phyloP scores from a whole-genome alignment of 1,140 invertebrate species.

The Cotesia typhae region DNA sequence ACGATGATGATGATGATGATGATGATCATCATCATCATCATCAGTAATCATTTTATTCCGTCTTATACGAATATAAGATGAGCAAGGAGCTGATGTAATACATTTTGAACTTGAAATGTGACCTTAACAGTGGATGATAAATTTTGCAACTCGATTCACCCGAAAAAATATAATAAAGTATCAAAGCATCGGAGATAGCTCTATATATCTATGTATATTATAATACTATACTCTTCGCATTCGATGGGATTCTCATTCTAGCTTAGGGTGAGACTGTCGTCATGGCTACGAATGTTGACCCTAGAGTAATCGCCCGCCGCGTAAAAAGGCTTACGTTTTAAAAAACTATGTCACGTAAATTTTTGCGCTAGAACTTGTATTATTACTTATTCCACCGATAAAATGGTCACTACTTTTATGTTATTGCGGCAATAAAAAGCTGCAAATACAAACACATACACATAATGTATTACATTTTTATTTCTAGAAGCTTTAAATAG shows the following conservation, averaged over 20 bases:
- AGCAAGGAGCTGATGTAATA: background rate
- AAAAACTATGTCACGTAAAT: slow-evolving; percentile 54
- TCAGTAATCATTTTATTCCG: no score
- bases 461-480: no score
- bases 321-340: slow-evolving; percentile 43
- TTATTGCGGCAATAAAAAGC: background rate
- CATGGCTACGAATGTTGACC: slow-evolving; percentile 60
- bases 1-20: no score
- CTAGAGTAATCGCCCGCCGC: slow-evolving; percentile 33
- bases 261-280: slow-evolving; percentile 37
- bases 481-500: background rate
- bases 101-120: slow-evolving; percentile 29
- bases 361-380: slow-evolving; percentile 37
- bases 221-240: background rate
- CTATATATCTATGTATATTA: no score
- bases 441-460: background rate
- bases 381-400: background rate
- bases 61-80: no score
- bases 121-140: slow-evolving; percentile 40
- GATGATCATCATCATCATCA: no score
- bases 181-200: slow-evolving; percentile 13
- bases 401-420: no score
- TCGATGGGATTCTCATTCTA: slow-evolving; percentile 2
- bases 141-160: slow-evolving; percentile 9
- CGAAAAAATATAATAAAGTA: slow-evolving; percentile 11